Percentiles rank a stretch among this genome's conserved stretches.
Evolutionary conservation across 2,888 invertebrate species (phyloP).

Genomic region (Pegoplata infirma): DNA sequence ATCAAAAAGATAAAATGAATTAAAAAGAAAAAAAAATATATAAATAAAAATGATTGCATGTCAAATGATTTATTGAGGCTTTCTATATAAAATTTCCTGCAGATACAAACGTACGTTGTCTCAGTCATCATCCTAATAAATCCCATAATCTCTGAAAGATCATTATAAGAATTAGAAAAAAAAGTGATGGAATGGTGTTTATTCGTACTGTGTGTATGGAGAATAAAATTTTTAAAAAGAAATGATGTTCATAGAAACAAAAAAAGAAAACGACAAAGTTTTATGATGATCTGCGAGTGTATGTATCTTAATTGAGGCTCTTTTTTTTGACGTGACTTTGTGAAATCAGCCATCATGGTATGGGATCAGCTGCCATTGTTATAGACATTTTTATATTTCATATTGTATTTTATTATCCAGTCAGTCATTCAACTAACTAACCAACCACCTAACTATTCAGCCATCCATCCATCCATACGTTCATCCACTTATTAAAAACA

Average conservation of each 20-base stretch:
- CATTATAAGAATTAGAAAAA: slow-evolving; percentile 40
- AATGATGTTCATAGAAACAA: slow-evolving; percentile 27
- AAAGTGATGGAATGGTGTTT: neutral
- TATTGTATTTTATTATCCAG: slow-evolving; percentile 27
- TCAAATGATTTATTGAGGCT: slow-evolving; percentile 62
- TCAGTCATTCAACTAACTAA: slow-evolving; percentile 11
- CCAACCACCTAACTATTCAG: neutral
- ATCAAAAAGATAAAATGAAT: slow-evolving; percentile 16
- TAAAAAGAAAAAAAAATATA: slow-evolving; percentile 37
- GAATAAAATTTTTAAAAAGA: slow-evolving; percentile 28
- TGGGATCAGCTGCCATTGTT: slow-evolving; percentile 58
- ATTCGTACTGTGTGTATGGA: slow-evolving; percentile 8
- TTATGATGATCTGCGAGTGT: slow-evolving; percentile 50
- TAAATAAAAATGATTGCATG: slow-evolving; percentile 49
- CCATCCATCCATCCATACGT: neutral
- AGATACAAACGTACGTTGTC: slow-evolving; percentile 41
- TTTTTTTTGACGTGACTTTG: slow-evolving; percentile 57
- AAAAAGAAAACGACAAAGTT: slow-evolving; percentile 51
- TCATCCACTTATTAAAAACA: slow-evolving; percentile 47
- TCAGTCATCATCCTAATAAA: slow-evolving; percentile 41
- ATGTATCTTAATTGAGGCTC: slow-evolving; percentile 57
- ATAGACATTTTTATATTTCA: slow-evolving; percentile 20
- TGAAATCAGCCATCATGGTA: slow-evolving; percentile 57
- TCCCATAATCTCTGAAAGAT: slow-evolving; percentile 54
- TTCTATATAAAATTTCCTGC: slow-evolving; percentile 53